Percentiles rank a stretch among this genome's conserved stretches.
Evolutionary conservation across 1,140 invertebrate species (phyloP).

Genomic region (Platorchestia sp.): DNA sequence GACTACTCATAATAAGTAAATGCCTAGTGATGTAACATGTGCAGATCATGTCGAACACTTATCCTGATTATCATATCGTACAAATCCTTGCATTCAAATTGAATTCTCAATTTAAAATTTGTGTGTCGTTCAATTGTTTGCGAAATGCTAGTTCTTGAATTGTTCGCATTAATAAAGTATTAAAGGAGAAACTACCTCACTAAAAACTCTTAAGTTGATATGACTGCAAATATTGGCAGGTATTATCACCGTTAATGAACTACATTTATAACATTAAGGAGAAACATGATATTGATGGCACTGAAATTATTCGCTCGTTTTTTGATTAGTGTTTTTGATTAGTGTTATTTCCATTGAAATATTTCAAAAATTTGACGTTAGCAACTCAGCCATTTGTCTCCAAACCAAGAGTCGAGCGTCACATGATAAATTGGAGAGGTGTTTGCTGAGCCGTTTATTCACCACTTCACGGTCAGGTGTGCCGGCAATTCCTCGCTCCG

Average conservation of each 20-base stretch:
- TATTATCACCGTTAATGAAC: not conserved
- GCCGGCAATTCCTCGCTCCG: constrained; percentile 84
- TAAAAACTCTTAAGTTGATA: no score
- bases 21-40: not conserved
- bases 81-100: not conserved
- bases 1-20: not conserved
- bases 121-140: not conserved
- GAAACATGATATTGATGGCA: no score
- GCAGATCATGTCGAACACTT: not conserved
- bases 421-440: not conserved
- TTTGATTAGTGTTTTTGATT: no score
- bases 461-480: constrained; percentile 71
- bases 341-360: no score
- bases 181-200: no score
- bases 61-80: no score
- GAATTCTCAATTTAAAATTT: not conserved
- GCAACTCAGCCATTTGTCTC: no score
- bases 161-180: not conserved
- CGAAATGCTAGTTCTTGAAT: not conserved
- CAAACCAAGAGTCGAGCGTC: no score
- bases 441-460: not conserved
- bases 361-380: no score
- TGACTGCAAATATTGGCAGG: not conserved
- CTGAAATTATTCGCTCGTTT: no score
- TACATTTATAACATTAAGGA: not conserved